Base-by-base conservation (phyloP, 2,113 vertebrate species). In the Microcebus ravelobensis region DNA sequence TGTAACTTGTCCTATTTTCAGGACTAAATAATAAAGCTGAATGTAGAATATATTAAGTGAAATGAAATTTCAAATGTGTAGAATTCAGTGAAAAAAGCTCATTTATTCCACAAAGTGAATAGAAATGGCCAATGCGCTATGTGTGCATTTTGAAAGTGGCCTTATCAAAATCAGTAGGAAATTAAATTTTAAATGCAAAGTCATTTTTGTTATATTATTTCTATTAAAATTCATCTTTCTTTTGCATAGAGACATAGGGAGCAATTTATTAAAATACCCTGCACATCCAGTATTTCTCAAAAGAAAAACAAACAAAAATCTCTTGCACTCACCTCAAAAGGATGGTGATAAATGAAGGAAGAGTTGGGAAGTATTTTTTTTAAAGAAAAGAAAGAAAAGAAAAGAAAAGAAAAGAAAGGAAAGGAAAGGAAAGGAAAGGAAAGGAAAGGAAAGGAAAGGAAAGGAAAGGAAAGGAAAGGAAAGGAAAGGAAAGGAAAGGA, bases 111-210 rank as follows among this genome's bases (percentile, higher is more conserved):
- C 84, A 68, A 55, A 73, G 57, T n/a, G 6, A 91, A 84, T 0
- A 87, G 61, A 94, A 50, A 87, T 2, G 31, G 67, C 59, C 45
- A 36, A 27, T 8, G 25, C 57, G 11, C 36, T 6, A 2, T 31
- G 4, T 1, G 2, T 11, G 27, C 11, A 1, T 45, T 82, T 23
- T 45, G 52, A 50, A 89, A 84, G 8, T 0, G 15, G 52, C 25
- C 52, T 92, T 95, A 95, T 91, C 18, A 96, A 95, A 97, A 92
- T 21, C 23, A 96, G 52, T 6, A 61, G 95, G 65, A 98, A 95
- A 96, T 68, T 31, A 71, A 61, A 91, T 59, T 97, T 48, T 87
- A 90, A 80, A 65, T 48, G 70, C 68, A 21, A 57, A 36, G 63
- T 96, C 34, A 74, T 74, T 80, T 97, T 57, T 85, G 65, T 42